phyloP scores from a whole-genome alignment of 2,113 vertebrate genomes.

The Dasyprocta punctata region DNA sequence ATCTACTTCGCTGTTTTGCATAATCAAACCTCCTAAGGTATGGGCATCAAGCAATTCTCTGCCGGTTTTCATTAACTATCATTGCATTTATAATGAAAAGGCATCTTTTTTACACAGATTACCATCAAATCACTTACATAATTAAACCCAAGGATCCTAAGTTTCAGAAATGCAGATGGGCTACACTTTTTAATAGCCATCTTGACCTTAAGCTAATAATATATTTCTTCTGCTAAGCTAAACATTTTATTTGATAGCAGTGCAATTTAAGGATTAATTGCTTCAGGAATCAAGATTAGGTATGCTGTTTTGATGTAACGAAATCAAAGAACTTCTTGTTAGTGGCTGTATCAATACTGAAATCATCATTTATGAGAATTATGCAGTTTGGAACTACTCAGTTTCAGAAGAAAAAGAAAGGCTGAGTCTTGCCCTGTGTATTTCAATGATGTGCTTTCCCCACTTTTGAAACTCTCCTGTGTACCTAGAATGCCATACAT shows the following conservation, averaged over 20 bases:
- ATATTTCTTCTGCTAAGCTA: background rate
- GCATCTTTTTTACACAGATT: background rate
- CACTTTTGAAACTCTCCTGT: background rate
- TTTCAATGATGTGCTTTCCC: background rate
- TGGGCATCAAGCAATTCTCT: background rate
- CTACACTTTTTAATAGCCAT: background rate
- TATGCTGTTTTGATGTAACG: constrained; percentile 36
- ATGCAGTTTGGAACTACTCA: background rate
- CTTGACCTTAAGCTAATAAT: constrained; percentile 19
- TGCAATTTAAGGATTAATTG: constrained; percentile 48
- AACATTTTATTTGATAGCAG: background rate
- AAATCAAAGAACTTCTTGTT: constrained; percentile 27
- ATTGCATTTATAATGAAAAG: constrained; percentile 37
- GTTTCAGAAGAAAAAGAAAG: background rate
- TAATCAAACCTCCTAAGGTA: background rate
- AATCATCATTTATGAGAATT: background rate
- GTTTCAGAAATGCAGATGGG: background rate
- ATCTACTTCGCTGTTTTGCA: background rate
- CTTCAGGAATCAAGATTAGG: constrained; percentile 17
- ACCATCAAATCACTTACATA: constrained; percentile 39
- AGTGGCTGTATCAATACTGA: background rate
- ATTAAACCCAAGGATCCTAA: constrained; percentile 23
- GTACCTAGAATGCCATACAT: background rate
- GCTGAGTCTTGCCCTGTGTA: background rate
- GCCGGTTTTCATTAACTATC: background rate